Conservation (phyloP, 2,797 vertebrate genomes). For the Eutrigla gurnardus region DNA sequence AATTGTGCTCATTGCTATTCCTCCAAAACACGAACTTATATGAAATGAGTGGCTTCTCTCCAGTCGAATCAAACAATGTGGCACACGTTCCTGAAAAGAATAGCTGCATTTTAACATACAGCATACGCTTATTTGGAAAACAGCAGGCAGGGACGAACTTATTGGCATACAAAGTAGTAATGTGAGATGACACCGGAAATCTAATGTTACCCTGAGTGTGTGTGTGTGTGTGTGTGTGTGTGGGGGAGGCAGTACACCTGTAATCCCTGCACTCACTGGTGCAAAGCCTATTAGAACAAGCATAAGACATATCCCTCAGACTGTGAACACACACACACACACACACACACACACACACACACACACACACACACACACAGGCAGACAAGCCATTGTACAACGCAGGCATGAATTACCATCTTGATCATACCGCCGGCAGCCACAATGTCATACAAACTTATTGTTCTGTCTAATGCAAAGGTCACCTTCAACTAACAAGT, state of each 20-base stretch:
- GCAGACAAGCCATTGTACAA: conserved; percentile 52
- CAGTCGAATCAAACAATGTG: background rate
- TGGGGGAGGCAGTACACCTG: conserved; percentile 61
- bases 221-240: conserved; percentile 23
- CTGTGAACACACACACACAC: conserved; percentile 53
- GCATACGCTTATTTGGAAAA: conserved; percentile 36
- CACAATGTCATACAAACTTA: conserved; percentile 59
- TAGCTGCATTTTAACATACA: conserved; percentile 24
- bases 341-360: conserved; percentile 25
- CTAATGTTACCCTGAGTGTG: conserved; percentile 40
- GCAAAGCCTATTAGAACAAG: conserved; percentile 80
- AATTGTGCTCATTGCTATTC: background rate
- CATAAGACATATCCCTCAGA: conserved; percentile 65
- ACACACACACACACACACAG: conserved; percentile 15
- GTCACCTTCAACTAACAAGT: conserved; percentile 72
- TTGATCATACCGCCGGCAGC: conserved; percentile 60
- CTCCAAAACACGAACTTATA: background rate
- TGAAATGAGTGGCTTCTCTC: conserved; percentile 4
- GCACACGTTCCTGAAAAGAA: conserved; percentile 18
- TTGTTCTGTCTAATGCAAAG: conserved; percentile 66
- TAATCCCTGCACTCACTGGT: conserved; percentile 75
- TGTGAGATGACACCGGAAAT: conserved; percentile 61
- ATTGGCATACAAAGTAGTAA: conserved; percentile 61
- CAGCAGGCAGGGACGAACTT: conserved; percentile 35
- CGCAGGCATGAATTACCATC: conserved; percentile 75